Evolutionary conservation across 2,888 invertebrate genomes (phyloP), one percentile per base, ranked within the genome.

Genomic region (Arrhopalites spinosus): DNA sequence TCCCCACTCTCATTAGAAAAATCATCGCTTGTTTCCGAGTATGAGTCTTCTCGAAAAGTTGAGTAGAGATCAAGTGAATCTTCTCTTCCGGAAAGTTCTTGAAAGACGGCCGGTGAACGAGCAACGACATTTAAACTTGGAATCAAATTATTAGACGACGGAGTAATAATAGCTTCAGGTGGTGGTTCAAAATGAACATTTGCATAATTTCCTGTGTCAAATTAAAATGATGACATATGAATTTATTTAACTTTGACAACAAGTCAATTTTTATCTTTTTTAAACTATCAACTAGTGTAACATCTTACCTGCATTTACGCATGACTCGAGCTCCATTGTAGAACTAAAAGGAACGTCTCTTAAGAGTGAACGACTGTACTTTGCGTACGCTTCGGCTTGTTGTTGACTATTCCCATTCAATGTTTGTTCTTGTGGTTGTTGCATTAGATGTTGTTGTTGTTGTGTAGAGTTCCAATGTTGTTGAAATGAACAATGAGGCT

Each of bases 151-250:
- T 59, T 59, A 25, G 43, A 5, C 11, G 45, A 68, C 17, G 53
- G 61, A 64, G 45, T 68, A 17, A 70, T 47, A 30, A 75, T 64
- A 36, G 61, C 36, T 43, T 73, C 72, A 36, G 77, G 80, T 25
- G 66, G 78, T 81, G 80, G 83, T 75, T 90, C 89, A 84, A 90
- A 91, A 84, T 91, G 91, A 69, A 91, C 87, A 84, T 90, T 90
- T 80, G 89, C 90, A 84, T 90, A 92, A 84, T 88, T 90, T 30
- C 90, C 90, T 76, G n/a, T n/a, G n/a, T n/a, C n/a, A n/a, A n/a
- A n/a, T n/a, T n/a, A n/a, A 11, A 36, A 36, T 11, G 36, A 36
- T 36, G 36, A n/a, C n/a, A n/a, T n/a, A n/a, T n/a, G n/a, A n/a
- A n/a, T n/a, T n/a, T n/a, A n/a, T n/a, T n/a, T n/a, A n/a, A n/a